Evolutionary conservation across 1,140 invertebrate species (phyloP).

Genomic region (Neodiprion fabricii): DNA sequence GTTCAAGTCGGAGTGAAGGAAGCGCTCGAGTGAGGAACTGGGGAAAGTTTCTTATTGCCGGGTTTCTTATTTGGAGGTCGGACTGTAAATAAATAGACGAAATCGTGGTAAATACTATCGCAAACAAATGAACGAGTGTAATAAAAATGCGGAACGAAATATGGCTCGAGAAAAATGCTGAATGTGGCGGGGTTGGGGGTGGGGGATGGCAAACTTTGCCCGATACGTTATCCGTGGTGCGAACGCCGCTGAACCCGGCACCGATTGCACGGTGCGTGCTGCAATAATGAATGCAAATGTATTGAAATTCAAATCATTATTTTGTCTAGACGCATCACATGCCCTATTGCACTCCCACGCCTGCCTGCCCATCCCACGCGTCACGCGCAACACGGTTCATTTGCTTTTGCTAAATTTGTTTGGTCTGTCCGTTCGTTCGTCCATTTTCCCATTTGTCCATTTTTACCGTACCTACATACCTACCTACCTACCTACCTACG

Average conservation of each 20-base stretch:
- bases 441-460: constrained; percentile 15
- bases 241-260: background rate
- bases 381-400: constrained; percentile 17
- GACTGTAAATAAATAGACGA: no score
- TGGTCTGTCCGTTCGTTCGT: constrained; percentile 6
- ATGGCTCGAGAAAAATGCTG: no score
- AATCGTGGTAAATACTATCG: no score
- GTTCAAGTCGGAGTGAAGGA: no score
- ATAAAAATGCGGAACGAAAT: no score
- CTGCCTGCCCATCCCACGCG: constrained; percentile 29
- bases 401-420: constrained; percentile 3
- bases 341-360: constrained; percentile 46
- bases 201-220: no score
- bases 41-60: no score
- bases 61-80: no score
- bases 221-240: background rate
- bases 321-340: constrained; percentile 58
- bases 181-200: no score
- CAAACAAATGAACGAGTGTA: no score
- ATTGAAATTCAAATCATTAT: constrained; percentile 59
- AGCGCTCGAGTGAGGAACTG: no score
- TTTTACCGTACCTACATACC: background rate
- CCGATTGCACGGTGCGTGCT: background rate
- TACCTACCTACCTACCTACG: no score
- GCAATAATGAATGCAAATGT: constrained; percentile 55